phyloP scores from a whole-genome alignment of 2,797 vertebrate species.

The Atherinosoma microstoma region DNA sequence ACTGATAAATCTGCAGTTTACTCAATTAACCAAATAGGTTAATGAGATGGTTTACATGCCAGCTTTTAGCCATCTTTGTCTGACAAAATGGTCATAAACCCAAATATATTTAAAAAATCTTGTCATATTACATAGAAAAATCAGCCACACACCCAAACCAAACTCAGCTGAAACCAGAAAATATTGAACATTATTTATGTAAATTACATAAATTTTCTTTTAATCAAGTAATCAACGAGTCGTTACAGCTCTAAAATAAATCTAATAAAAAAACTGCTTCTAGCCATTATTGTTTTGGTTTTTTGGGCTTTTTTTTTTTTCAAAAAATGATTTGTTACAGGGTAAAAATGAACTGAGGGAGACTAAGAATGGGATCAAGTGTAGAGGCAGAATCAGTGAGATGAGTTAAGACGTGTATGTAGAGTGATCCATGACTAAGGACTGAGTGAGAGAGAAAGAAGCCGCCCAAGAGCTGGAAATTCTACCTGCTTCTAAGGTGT shows the following conservation, averaged over 20 bases:
- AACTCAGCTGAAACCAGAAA: not conserved
- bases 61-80: no score
- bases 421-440: constrained; percentile 67
- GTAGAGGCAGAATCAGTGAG: constrained; percentile 42
- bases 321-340: no score
- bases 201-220: not conserved
- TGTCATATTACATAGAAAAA: no score
- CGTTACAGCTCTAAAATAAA: not conserved
- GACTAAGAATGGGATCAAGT: constrained; percentile 35
- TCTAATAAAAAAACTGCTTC: not conserved
- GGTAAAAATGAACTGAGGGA: not conserved
- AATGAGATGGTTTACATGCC: no score
- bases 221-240: no score
- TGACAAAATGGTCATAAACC: no score
- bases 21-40: no score
- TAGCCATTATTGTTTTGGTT: not conserved
- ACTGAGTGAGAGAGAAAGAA: constrained; percentile 46
- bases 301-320: not conserved
- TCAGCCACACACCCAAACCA: no score
- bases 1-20: no score
- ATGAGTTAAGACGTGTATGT: constrained; percentile 57
- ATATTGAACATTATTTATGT: not conserved
- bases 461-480: constrained; percentile 46
- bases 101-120: no score
- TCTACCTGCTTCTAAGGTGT: constrained; percentile 18